Percentiles rank a stretch among this genome's conserved stretches.
These are phyloP conservation scores for Danaus plexippus DNA, from an alignment of 1,140 invertebrate genomes.

Conservation along the genomic window DNA sequence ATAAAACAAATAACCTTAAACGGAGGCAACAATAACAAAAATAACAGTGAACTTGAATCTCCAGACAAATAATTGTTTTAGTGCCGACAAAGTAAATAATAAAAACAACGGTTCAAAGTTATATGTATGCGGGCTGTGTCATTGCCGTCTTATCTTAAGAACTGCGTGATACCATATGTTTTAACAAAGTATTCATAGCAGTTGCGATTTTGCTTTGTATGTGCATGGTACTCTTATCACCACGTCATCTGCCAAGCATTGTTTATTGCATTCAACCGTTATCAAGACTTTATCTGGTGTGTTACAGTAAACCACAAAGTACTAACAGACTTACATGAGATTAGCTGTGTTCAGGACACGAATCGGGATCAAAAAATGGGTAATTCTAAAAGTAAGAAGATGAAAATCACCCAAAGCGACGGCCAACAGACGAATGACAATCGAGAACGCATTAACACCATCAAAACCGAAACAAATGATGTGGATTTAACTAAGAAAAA, in stretches of 20 bases:
- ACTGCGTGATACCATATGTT: conserved; percentile 35
- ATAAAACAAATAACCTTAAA: too few relatives aligned
- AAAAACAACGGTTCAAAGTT: conserved; percentile 34
- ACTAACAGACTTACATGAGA: conserved; percentile 33
- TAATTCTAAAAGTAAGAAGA: conserved; percentile 56
- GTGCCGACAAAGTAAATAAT: conserved; percentile 1
- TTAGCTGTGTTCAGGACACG: conserved; percentile 17
- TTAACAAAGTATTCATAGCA: conserved; percentile 38
- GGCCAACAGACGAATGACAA: conserved; percentile 24
- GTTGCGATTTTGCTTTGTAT: conserved; percentile 51
- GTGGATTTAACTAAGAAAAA: conserved; percentile 19
- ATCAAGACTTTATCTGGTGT: conserved; percentile 35
- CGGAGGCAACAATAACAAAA: too few relatives aligned
- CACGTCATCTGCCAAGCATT: conserved; percentile 25
- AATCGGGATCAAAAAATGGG: conserved; percentile 39
- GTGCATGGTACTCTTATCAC: conserved; percentile 41
- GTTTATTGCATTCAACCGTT: conserved; percentile 37
- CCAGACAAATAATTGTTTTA: neutral
- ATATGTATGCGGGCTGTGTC: conserved; percentile 44
- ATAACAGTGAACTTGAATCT: neutral
- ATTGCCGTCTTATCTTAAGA: conserved; percentile 53
- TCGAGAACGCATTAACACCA: conserved; percentile 43
- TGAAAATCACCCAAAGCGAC: conserved; percentile 50
- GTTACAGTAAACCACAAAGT: conserved; percentile 21
- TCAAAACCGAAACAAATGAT: conserved; percentile 48